A percentile compares a stretch with the other conserved stretches of the same genome.
These are phyloP conservation scores for Xestia xanthographa DNA, from an alignment of 2,888 invertebrate genomes.

Conservation along the genomic window DNA sequence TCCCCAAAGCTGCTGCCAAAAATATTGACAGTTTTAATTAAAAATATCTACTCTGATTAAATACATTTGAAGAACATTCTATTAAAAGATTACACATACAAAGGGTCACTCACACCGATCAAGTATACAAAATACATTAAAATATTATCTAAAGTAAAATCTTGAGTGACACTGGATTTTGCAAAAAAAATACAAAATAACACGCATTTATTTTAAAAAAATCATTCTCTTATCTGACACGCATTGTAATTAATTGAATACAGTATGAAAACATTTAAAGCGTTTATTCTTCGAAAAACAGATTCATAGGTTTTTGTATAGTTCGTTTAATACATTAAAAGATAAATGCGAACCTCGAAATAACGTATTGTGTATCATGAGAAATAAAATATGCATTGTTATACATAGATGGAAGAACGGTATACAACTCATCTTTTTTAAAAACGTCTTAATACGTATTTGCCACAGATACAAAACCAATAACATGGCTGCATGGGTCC, in stretches of 20 bases:
- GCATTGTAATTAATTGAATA: constrained; percentile 7
- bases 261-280: neutral
- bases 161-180: constrained; percentile 34
- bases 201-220: neutral
- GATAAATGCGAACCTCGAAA: neutral
- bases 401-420: neutral
- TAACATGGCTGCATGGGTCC: neutral
- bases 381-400: neutral
- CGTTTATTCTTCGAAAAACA: neutral
- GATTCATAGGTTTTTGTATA: neutral
- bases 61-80: constrained; percentile 15
- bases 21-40: constrained; percentile 25
- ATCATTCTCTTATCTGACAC: constrained; percentile 7
- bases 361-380: neutral
- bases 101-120: constrained; percentile 16
- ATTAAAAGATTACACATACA: neutral
- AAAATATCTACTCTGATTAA: neutral
- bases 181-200: neutral
- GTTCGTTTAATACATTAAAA: neutral
- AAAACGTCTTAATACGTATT: neutral
- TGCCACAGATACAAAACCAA: neutral
- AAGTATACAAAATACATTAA: neutral
- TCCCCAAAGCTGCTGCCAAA: constrained; percentile 13
- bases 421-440: neutral
- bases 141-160: constrained; percentile 22